Evolutionary conservation across 2,888 invertebrate species (phyloP).

Genomic region (Ectobius pallidus): DNA sequence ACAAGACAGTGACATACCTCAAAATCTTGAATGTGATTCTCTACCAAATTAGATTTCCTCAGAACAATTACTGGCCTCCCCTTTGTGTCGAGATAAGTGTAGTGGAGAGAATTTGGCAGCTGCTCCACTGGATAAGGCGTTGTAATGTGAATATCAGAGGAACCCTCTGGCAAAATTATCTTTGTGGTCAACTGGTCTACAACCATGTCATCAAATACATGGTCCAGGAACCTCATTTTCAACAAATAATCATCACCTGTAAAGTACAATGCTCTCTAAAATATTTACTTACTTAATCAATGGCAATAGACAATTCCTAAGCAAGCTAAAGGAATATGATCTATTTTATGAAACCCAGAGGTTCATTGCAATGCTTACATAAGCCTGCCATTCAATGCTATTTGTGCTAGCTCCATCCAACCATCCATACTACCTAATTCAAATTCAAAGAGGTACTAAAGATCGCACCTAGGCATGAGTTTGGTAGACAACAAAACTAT

Average conservation of each 20-base stretch:
- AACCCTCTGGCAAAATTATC: slow-evolving; percentile 93
- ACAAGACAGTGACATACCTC: no score
- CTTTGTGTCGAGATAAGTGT: slow-evolving; percentile 93
- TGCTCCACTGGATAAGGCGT: slow-evolving; percentile 83
- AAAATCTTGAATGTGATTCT: slow-evolving; percentile 96
- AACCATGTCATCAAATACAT: slow-evolving; percentile 95
- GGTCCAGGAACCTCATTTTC: slow-evolving; percentile 94
- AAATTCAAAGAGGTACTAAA: no score
- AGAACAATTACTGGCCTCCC: slow-evolving; percentile 90
- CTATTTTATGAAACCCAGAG: no score
- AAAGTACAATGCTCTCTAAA: slow-evolving; percentile 25
- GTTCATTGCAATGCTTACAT: no score
- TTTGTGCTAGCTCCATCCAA: no score
- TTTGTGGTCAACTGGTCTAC: slow-evolving; percentile 88
- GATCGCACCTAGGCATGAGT: no score
- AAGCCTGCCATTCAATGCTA: no score
- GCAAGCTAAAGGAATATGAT: no score
- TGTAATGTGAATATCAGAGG: slow-evolving; percentile 77
- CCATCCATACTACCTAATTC: no score
- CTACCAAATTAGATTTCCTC: slow-evolving; percentile 84
- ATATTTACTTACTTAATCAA: no score
- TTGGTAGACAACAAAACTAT: no score
- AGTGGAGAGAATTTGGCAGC: slow-evolving; percentile 76
- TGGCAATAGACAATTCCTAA: no score
- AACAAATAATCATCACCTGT: slow-evolving; percentile 80